Evolutionary conservation across 92 coral and sea anemone genomes (phyloP), one percentile per base, ranked within the genome.

Genomic region (Actinostola sp.): DNA sequence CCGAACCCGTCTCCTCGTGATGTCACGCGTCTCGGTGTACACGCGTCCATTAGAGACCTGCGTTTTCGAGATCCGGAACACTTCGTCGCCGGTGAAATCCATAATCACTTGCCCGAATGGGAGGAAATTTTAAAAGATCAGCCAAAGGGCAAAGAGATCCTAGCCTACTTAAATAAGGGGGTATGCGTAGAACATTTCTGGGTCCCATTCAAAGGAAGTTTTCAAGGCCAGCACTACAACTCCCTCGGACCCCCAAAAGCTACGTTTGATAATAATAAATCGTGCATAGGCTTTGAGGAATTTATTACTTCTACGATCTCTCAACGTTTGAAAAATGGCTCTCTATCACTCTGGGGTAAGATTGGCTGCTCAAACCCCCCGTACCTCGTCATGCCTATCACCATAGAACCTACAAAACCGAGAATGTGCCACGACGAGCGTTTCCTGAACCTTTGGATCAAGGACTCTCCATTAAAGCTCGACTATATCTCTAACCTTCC

Each of bases 401-500:
- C 74, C 14, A 32, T 64, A 0, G 70, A 77, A 45, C 68, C 75
- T 1, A 21, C 68, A 11, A 57, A 67, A 28, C 82, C 82, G 6
- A 31, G 69, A 28, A 43, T 76, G 57, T 77, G 83, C 74, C 83
- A 77, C 31, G 61, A 67, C 34, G 76, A 77, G 30, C 76, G 50
- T 14, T 77, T 54, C 15, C 38, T 67, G n/a, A 77, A 77, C 45
- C 52, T 77, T 1, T 77, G 82, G 82, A 66, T 66, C 2, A 66
- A 42, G 75, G 82, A 66, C 60, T 61, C 20, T 24, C 66, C 81
- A 16, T 58, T 76, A 21, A 64, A 45, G 6, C 52, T 76, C 0
- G 73, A 76, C 27, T 64, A 65, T 57, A 64, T 76, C 27, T 64
- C 73, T 19, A 20, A 66, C 23, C 57, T 76, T 1, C 81, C 81